These are phyloP conservation scores for Heliconius congener DNA, from an alignment of 1,140 invertebrate species.

Conservation along the genomic window DNA sequence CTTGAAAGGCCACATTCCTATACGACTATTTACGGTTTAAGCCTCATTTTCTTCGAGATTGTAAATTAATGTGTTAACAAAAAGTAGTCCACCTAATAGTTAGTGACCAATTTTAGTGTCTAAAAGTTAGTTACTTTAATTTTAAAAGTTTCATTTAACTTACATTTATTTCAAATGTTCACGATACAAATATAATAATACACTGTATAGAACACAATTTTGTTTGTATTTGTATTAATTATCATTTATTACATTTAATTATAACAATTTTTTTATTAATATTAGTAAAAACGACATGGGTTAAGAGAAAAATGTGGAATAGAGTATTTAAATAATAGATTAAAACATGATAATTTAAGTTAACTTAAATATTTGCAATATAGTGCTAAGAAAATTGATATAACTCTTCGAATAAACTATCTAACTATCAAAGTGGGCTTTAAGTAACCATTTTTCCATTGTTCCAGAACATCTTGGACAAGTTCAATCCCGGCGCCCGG, in stretches of 20 bases:
- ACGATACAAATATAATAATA: too few species aligned
- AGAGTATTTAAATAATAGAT: too few species aligned
- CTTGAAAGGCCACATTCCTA: conserved; percentile 79
- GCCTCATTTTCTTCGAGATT: conserved; percentile 51
- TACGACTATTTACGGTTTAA: conserved; percentile 59
- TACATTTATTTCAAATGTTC: too few species aligned
- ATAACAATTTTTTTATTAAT: too few species aligned
- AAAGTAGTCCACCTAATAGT: conserved; percentile 26
- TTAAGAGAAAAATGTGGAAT: too few species aligned
- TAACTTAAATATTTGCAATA: too few species aligned
- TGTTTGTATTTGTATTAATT: too few species aligned
- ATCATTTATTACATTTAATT: too few species aligned
- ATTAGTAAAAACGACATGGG: too few species aligned
- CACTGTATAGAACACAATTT: too few species aligned
- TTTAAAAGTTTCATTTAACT: too few species aligned
- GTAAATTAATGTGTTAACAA: conserved; percentile 52
- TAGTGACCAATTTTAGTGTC: conserved; percentile 16
- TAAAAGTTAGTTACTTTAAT: neutral
- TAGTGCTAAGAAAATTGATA: neutral
- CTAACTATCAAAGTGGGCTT: neutral
- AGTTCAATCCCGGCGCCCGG: conserved; percentile 95
- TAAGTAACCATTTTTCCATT: conserved; percentile 51
- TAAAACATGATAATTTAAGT: too few species aligned
- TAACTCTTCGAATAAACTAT: neutral
- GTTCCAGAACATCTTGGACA: conserved; percentile 96